Evolutionary conservation across 2,888 invertebrate genomes (phyloP).

Genomic region (Noctua comes): DNA sequence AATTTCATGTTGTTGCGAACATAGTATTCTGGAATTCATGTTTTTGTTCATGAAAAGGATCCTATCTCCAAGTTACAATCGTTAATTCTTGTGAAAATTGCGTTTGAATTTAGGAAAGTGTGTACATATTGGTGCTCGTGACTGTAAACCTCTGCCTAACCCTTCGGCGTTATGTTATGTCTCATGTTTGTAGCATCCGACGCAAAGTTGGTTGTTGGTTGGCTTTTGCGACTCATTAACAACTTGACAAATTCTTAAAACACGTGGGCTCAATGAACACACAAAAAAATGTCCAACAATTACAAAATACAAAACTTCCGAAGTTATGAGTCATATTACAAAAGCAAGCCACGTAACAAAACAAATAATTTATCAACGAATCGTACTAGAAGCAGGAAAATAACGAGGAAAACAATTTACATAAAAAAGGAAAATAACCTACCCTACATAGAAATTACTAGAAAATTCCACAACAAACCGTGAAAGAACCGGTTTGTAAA

Average conservation of each 20-base stretch:
- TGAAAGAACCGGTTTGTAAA: conserved; percentile 16
- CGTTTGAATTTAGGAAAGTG: no score
- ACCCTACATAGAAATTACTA: conserved; percentile 11
- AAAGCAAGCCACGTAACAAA: not conserved
- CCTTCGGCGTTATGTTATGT: no score
- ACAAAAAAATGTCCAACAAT: not conserved
- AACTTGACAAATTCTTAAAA: not conserved
- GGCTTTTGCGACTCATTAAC: not conserved
- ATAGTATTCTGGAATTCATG: no score
- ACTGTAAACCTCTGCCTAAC: not conserved
- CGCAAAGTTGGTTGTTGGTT: not conserved
- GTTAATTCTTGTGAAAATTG: no score
- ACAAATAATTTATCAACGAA: conserved; percentile 1
- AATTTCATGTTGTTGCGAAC: no score
- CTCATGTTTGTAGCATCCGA: no score
- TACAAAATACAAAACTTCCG: not conserved
- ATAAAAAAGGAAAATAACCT: not conserved
- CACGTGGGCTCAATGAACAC: not conserved
- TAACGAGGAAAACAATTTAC: conserved; percentile 7
- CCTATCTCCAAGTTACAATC: no score
- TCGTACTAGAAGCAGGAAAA: conserved; percentile 10
- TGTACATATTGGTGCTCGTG: no score
- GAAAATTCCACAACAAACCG: conserved; percentile 19
- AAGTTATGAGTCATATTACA: not conserved
- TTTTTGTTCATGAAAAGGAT: no score